These are phyloP conservation scores for Daubentonia madagascariensis DNA, from an alignment of 2,113 vertebrate genomes.

Conservation along the genomic window DNA sequence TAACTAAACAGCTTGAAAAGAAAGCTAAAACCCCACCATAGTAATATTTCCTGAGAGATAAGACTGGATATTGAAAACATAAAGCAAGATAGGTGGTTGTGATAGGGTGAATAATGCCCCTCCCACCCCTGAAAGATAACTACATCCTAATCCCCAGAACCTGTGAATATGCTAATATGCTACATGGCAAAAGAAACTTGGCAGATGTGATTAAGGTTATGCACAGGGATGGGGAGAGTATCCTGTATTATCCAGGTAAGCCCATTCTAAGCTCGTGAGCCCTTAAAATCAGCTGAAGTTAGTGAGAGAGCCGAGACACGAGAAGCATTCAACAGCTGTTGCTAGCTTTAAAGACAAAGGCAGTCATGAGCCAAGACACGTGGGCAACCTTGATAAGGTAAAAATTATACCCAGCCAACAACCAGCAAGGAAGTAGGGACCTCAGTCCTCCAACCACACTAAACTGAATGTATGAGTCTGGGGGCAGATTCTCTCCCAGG, in stretches of 20 bases:
- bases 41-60: neutral
- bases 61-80: neutral
- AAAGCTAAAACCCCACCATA: neutral
- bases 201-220: neutral
- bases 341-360: neutral
- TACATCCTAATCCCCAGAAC: neutral
- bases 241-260: neutral
- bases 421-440: neutral
- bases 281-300: neutral
- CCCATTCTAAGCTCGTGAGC: neutral
- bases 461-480: neutral
- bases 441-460: neutral
- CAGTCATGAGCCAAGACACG: neutral
- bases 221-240: neutral
- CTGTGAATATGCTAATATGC: neutral
- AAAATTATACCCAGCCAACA: neutral
- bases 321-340: neutral
- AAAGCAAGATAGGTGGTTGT: neutral
- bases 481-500: neutral
- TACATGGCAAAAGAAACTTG: neutral
- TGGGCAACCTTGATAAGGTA: neutral
- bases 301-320: neutral
- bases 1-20: neutral
- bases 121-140: neutral
- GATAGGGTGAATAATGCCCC: neutral